Conservation (phyloP, 2,888 invertebrate species). For the Xanthorhoe designata region DNA sequence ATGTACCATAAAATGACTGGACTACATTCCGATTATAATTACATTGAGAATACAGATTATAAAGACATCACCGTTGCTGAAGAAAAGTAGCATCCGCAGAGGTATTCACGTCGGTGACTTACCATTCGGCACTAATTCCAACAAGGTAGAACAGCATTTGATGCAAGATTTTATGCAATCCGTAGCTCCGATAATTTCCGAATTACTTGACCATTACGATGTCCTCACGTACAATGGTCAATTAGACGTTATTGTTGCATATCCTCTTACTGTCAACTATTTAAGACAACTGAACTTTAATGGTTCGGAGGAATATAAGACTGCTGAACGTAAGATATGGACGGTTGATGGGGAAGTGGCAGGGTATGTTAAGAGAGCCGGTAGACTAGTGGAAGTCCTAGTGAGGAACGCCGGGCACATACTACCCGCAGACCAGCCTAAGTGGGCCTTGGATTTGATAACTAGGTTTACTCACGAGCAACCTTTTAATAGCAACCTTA, state of each 20-base stretch:
- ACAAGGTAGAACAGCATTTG: neutral
- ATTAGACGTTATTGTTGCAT: slow-evolving; percentile 15
- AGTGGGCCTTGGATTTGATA: slow-evolving; percentile 91
- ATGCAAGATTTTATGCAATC: slow-evolving; percentile 17
- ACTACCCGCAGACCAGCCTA: slow-evolving; percentile 92
- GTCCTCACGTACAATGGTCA: slow-evolving; percentile 27
- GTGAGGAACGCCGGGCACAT: slow-evolving; percentile 93
- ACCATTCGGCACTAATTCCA: neutral
- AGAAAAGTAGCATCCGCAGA: too few species aligned
- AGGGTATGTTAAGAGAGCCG: slow-evolving; percentile 90
- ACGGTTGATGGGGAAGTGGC: slow-evolving; percentile 88
- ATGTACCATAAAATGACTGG: too few species aligned
- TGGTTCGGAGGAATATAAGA: slow-evolving; percentile 87
- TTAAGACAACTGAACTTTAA: slow-evolving; percentile 89
- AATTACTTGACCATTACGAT: slow-evolving; percentile 22
- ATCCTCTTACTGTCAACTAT: slow-evolving; percentile 54
- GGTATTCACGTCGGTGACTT: slow-evolving; percentile 25
- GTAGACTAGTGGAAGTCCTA: slow-evolving; percentile 89
- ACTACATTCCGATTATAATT: too few species aligned
- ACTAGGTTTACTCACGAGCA: slow-evolving; percentile 87
- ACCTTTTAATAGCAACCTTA: too few species aligned
- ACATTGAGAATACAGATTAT: slow-evolving; percentile 39
- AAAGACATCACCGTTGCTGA: neutral
- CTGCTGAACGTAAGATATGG: slow-evolving; percentile 89
- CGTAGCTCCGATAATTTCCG: slow-evolving; percentile 25